A percentile compares a stretch with the other conserved stretches of the same genome.
These are phyloP conservation scores for Drosophila prolongata DNA, from an alignment of 2,888 invertebrate genomes.

Conservation along the genomic window DNA sequence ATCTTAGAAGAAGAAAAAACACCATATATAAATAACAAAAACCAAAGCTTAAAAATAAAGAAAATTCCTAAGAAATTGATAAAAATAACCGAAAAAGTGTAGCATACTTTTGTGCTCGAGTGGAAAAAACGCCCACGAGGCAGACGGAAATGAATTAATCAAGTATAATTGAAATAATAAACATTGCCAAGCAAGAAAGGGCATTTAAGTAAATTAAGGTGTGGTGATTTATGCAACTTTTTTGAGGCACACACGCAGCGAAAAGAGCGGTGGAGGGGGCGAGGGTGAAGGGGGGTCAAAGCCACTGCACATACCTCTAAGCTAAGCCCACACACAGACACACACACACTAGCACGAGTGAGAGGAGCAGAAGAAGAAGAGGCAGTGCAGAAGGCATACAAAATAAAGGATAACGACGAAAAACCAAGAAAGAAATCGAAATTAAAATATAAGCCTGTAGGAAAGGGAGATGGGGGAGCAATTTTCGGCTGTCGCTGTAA, in stretches of 20 bases:
- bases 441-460: slow-evolving; percentile 70
- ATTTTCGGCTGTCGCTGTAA: slow-evolving; percentile 76
- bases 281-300: slow-evolving; percentile 1
- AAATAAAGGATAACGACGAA: slow-evolving; percentile 72
- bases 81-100: slow-evolving; percentile 49
- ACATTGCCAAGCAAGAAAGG: slow-evolving; percentile 25
- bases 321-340: slow-evolving; percentile 35
- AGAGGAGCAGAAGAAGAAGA: slow-evolving; percentile 7
- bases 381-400: slow-evolving; percentile 47
- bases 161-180: slow-evolving; percentile 8
- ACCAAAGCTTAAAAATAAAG: slow-evolving; percentile 5
- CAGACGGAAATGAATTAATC: slow-evolving; percentile 22
- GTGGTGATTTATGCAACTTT: slow-evolving; percentile 84
- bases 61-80: neutral
- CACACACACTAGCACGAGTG: neutral
- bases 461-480: slow-evolving; percentile 23
- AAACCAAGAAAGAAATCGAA: slow-evolving; percentile 77
- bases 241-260: slow-evolving; percentile 52
- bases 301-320: slow-evolving; percentile 66
- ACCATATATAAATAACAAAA: neutral
- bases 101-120: slow-evolving; percentile 58
- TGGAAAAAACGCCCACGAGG: slow-evolving; percentile 39
- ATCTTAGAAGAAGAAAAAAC: neutral
- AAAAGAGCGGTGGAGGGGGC: slow-evolving; percentile 2
- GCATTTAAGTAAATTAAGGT: slow-evolving; percentile 81